Evolutionary conservation across 2,113 vertebrate species (phyloP), one percentile per base, ranked within the genome.

Genomic region (Rutilus rutilus): DNA sequence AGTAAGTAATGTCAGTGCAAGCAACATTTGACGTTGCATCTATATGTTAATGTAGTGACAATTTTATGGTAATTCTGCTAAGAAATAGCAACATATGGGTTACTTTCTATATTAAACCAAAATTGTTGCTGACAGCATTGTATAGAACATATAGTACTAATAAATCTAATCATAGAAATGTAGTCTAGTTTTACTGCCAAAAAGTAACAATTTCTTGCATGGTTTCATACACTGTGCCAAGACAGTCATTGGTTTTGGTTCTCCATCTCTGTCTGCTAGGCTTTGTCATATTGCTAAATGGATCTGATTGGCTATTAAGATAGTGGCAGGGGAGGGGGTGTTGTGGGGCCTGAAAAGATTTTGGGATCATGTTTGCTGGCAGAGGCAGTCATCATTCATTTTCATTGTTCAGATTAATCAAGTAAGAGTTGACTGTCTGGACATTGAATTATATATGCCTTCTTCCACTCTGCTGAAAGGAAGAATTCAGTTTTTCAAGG

Each of bases 371-470:
- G 84, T 21, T 84, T 21, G n/a, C 17, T 86, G 45, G 39, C 80
- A 77, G 42, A 59, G 10, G 1, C 45, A 77, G 65, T 83, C 47
- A 23, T 64, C 78, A 57, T 50, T 89, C 64, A 77, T 69, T 65
- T 47, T 65, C 54, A 84, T 78, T 88, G 71, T 86, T 83, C 59
- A 30, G 78, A 86, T 81, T 71, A 87, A 89, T 83, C 71, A 78
- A 81, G 69, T 85, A 86, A 73, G 64, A 76, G 69, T 81, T 23
- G 54, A 69, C 42, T 77, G 47, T 27, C 65, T 27, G 45, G 45
- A 83, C 67, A 85, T 67, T 69, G 17, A 74, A 83, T 83, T 80
- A 75, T 77, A 39, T 57, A 78, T 81, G 50, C n/a, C 57, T 8
- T 47, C n/a, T 30, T 60, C n/a, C 36, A 42, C 42, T 25, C 4